Evolutionary conservation across 92 coral and sea anemone species (phyloP).

Genomic region (Siderastrea radians): DNA sequence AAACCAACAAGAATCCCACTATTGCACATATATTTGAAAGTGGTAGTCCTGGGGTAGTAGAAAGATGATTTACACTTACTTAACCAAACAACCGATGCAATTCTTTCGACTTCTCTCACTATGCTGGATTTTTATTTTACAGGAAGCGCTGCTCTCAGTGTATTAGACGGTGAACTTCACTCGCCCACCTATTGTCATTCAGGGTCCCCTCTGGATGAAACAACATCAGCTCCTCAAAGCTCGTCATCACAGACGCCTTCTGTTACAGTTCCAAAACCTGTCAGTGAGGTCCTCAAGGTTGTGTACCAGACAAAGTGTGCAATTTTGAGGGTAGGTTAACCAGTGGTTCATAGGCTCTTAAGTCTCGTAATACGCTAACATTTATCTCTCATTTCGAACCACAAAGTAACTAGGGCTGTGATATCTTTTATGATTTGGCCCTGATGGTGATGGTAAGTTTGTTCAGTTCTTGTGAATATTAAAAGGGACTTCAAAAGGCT

Average conservation of each 20-base stretch:
- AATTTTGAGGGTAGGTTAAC: slow-evolving; percentile 81
- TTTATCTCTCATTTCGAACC: too few relatives aligned
- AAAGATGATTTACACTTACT: background rate
- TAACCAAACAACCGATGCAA: background rate
- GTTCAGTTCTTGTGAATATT: too few relatives aligned
- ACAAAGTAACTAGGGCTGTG: too few relatives aligned
- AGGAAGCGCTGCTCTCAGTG: slow-evolving; percentile 90
- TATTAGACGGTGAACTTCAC: slow-evolving; percentile 79
- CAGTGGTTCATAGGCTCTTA: too few relatives aligned
- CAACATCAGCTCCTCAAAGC: slow-evolving; percentile 61
- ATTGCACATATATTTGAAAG: too few relatives aligned
- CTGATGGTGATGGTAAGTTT: too few relatives aligned
- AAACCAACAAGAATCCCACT: background rate
- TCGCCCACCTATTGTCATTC: slow-evolving; percentile 70
- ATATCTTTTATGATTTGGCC: too few relatives aligned
- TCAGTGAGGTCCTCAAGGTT: slow-evolving; percentile 90
- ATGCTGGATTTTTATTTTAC: slow-evolving; percentile 10
- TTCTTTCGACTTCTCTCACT: background rate
- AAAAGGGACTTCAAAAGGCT: too few relatives aligned
- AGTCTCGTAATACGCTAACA: too few relatives aligned
- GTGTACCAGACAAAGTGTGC: slow-evolving; percentile 96
- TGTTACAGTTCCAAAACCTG: slow-evolving; percentile 77
- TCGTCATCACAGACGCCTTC: slow-evolving; percentile 41
- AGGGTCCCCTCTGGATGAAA: slow-evolving; percentile 62
- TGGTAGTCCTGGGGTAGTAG: background rate